These are phyloP conservation scores for Paramuricea clavata DNA, from an alignment of 92 coral and sea anemone genomes.

Conservation along the genomic window DNA sequence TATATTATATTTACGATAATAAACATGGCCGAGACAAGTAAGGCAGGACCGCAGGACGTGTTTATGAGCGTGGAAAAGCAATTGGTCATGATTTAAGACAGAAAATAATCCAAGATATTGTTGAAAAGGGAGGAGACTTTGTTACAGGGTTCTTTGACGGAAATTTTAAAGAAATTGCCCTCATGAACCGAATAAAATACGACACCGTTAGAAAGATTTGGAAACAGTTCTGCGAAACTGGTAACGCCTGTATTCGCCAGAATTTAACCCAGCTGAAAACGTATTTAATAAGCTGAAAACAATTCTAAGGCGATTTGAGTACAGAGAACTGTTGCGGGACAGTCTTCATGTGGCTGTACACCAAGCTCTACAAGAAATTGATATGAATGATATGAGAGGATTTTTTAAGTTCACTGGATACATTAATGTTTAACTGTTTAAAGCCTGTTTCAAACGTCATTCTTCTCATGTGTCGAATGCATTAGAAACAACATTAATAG, in stretches of 20 bases:
- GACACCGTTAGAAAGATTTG: too few relatives aligned
- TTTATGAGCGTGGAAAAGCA: not conserved
- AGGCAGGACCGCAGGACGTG: not conserved
- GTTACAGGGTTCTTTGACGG: not conserved
- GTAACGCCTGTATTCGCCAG: not conserved
- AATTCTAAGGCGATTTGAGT: conserved; percentile 50
- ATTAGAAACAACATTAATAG: too few relatives aligned
- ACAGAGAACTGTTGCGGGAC: conserved; percentile 40
- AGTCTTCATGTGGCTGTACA: conserved; percentile 61
- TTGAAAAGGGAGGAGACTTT: not conserved
- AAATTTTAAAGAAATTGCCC: not conserved
- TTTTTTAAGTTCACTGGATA: too few relatives aligned
- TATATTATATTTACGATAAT: too few relatives aligned
- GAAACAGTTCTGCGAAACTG: too few relatives aligned
- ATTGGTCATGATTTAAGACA: not conserved
- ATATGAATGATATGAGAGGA: conserved; percentile 40
- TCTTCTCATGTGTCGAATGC: too few relatives aligned
- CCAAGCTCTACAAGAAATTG: conserved; percentile 51
- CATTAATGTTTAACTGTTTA: too few relatives aligned
- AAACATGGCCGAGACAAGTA: not conserved
- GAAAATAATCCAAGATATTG: not conserved
- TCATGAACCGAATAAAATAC: not conserved
- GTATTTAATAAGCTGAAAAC: conserved; percentile 69
- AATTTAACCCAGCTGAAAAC: not conserved
- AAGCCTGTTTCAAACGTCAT: too few relatives aligned